A percentile compares a stretch with the other conserved stretches of the same genome.
Evolutionary conservation across 2,888 invertebrate species (phyloP).

Genomic region (Melieria crassipennis): DNA sequence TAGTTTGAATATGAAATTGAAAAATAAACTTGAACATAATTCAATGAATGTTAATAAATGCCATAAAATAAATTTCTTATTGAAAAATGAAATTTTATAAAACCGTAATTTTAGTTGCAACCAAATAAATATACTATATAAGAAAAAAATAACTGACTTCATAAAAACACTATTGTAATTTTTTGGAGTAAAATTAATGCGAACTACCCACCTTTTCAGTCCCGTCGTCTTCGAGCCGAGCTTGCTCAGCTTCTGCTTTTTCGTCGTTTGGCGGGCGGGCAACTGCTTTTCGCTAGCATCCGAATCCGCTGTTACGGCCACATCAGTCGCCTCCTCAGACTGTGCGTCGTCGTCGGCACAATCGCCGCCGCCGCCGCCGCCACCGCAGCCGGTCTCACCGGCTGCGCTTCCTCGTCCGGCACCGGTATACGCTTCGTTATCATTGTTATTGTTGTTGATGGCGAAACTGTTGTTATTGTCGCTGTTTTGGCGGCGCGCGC

Average conservation of each 20-base stretch:
- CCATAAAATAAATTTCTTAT: no score
- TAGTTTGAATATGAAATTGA: no score
- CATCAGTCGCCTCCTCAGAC: conserved; percentile 48
- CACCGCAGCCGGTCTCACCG: conserved; percentile 37
- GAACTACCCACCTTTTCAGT: conserved; percentile 58
- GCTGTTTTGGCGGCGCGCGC: conserved; percentile 45
- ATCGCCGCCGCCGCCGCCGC: conserved; percentile 7
- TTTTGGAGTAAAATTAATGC: no score
- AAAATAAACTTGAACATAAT: no score
- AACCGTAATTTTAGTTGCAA: no score
- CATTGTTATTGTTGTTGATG: conserved; percentile 45
- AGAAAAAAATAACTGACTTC: not conserved
- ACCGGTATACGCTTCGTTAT: conserved; percentile 28
- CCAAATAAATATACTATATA: not conserved
- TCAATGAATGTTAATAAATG: no score
- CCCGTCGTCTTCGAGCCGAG: conserved; percentile 63
- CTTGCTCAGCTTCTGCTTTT: conserved; percentile 61
- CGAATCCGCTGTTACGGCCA: conserved; percentile 49
- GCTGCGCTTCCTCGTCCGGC: conserved; percentile 32
- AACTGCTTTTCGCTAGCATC: conserved; percentile 57
- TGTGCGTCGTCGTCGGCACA: conserved; percentile 46
- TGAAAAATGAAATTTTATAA: no score
- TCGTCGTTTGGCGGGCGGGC: conserved; percentile 51
- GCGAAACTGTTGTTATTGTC: conserved; percentile 44
- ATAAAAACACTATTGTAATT: not conserved